Evolutionary conservation across 2,888 invertebrate species (phyloP), one percentile per base, ranked within the genome.

Genomic region (Latheticus oryzae): DNA sequence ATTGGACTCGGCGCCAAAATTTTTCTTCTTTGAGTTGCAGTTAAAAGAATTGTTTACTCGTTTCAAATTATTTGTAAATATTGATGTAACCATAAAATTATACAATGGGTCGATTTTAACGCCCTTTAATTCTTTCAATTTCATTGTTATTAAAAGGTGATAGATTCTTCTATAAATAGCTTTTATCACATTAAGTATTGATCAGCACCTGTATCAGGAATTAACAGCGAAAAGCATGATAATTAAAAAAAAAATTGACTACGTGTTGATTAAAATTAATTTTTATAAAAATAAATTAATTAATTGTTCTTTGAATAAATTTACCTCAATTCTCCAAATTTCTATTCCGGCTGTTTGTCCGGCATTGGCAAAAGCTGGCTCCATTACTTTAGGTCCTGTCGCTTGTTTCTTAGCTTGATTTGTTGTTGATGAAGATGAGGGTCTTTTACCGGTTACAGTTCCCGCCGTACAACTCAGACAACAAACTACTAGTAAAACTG

Each of bases 311-410:
- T 19, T 19, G 5, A 19, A 19, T 19, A 19, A 19, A 19, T 43
- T 82, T 76, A 91, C 92, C 84, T 93, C 91, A 59, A 93, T 87
- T 73, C 92, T 84, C 91, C 91, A 92, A 67, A 91, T 84, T 77
- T 90, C 87, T 0, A 90, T 67, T 0, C 92, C 92, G 3, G 86
- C 82, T 37, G 80, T 78, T 71, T 83, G 80, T 1, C 92, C 92
- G 35, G 89, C 86, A 61, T 84, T 85, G 52, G 80, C 84, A 74
- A 93, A 93, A 2, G 89, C 90, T 57, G 87, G 80, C 67, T 87
- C 84, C 30, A 82, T 82, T 76, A 83, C 81, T 56, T 62, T 70
- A 5, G 17, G 40, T 24, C 63, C 57, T 56, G 63, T 62, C 37
- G 61, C 60, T 37, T 37, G 57, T 42, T 54, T 51, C 54, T 60